Conservation (phyloP, 2,888 invertebrate genomes). For the Clivina fossor region DNA sequence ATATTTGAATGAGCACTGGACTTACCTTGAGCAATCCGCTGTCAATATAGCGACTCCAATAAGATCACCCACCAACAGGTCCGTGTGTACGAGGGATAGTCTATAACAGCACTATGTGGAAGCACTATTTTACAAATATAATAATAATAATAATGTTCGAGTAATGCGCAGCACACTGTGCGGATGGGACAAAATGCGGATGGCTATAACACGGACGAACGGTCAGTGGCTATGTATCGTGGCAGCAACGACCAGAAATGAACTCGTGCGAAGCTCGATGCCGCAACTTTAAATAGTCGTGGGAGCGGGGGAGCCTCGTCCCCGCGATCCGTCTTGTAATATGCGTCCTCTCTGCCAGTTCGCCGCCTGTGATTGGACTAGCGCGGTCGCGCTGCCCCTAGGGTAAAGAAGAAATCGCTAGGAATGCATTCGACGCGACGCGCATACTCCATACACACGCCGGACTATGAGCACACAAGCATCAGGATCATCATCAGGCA, state of each 20-base stretch:
- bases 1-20: too few species aligned
- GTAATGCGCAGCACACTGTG: too few species aligned
- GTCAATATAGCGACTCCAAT: neutral
- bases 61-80: too few species aligned
- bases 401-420: slow-evolving; percentile 52
- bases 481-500: too few species aligned
- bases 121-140: too few species aligned
- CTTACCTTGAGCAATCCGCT: slow-evolving; percentile 10
- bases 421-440: slow-evolving; percentile 44
- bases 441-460: neutral
- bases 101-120: too few species aligned
- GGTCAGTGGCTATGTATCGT: slow-evolving; percentile 1
- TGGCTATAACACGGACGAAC: neutral
- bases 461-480: neutral
- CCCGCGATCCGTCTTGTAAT: slow-evolving; percentile 63
- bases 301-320: slow-evolving; percentile 61
- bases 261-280: slow-evolving; percentile 62
- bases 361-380: slow-evolving; percentile 24
- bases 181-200: too few species aligned
- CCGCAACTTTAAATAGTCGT: slow-evolving; percentile 63
- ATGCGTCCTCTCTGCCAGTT: slow-evolving; percentile 55
- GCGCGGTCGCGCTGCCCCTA: slow-evolving; percentile 59
- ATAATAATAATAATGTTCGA: too few species aligned
- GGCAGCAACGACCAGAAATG: slow-evolving; percentile 56
- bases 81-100: too few species aligned